Evolutionary conservation across 2,113 vertebrate genomes (phyloP).

Genomic region (Dicerorhinus sumatrensis): DNA sequence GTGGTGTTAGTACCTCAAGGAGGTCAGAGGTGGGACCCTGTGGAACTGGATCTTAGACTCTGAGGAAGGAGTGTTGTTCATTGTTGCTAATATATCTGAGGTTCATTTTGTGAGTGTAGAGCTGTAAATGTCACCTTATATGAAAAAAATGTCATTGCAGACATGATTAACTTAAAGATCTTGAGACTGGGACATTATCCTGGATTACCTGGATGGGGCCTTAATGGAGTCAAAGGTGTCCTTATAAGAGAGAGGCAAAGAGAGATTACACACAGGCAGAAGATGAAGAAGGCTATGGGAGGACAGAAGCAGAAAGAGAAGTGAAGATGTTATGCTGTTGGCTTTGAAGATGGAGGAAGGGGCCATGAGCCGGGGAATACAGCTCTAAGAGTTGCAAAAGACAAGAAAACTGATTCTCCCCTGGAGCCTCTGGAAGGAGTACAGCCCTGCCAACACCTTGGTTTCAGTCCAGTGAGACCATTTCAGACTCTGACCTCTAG

Average conservation of each 20-base stretch:
- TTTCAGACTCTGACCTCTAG: not conserved
- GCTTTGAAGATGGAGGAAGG: not conserved
- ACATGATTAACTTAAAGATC: not conserved
- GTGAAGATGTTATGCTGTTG: not conserved
- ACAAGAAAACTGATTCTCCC: not conserved
- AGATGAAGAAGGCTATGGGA: not conserved
- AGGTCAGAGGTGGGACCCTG: not conserved
- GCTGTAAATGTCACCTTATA: not conserved
- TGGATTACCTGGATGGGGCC: no score
- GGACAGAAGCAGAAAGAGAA: not conserved
- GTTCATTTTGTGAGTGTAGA: not conserved
- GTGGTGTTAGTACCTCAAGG: not conserved
- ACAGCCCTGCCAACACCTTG: not conserved
- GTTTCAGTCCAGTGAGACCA: not conserved
- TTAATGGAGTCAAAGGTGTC: not conserved
- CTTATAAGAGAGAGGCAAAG: not conserved
- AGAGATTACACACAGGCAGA: not conserved
- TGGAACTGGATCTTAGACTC: not conserved
- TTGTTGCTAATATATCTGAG: not conserved
- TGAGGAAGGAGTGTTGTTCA: not conserved
- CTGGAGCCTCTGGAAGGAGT: no score
- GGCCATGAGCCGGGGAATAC: no score
- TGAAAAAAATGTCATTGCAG: not conserved
- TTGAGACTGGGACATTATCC: not conserved
- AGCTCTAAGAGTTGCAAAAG: not conserved